Percentiles rank a stretch among this genome's conserved stretches.
Conservation (phyloP, 1,140 invertebrate species). For the Zaprionus africanus region DNA sequence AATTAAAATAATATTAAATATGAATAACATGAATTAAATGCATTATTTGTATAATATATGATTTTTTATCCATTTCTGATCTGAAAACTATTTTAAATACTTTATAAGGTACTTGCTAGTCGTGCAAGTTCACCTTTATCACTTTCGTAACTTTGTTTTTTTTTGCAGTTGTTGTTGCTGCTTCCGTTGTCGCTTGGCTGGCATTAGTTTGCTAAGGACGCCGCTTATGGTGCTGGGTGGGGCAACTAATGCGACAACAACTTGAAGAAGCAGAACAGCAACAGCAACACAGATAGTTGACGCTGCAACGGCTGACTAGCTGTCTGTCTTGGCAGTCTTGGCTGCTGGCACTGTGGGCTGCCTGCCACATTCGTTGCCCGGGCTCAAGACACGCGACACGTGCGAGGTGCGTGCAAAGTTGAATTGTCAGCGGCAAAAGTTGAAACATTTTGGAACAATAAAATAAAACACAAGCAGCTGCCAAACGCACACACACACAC, state of each 20-base stretch:
- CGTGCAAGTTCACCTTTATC: background rate
- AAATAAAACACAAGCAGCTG: conserved; percentile 66
- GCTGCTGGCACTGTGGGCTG: background rate
- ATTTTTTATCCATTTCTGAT: no score
- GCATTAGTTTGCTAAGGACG: conserved; percentile 66
- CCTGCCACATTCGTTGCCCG: conserved; percentile 67
- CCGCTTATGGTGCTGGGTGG: conserved; percentile 66
- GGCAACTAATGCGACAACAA: conserved; percentile 44
- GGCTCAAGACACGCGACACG: conserved; percentile 71
- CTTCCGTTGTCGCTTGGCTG: conserved; percentile 30
- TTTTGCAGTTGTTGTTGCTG: conserved; percentile 33
- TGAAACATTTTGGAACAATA: conserved; percentile 54
- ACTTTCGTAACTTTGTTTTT: conserved; percentile 17
- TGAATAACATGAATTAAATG: no score
- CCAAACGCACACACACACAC: conserved; percentile 35
- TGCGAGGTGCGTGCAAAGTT: conserved; percentile 71
- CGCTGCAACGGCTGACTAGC: conserved; percentile 61
- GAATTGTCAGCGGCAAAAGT: conserved; percentile 66
- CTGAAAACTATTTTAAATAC: background rate
- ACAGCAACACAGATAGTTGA: conserved; percentile 24
- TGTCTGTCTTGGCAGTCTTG: conserved; percentile 28
- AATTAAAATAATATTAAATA: no score
- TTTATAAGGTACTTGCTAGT: conserved; percentile 5
- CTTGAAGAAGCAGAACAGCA: conserved; percentile 3
- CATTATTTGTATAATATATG: no score